phyloP scores from a whole-genome alignment of 2,113 vertebrate species.

The Campylorhamphus procurvoides region DNA sequence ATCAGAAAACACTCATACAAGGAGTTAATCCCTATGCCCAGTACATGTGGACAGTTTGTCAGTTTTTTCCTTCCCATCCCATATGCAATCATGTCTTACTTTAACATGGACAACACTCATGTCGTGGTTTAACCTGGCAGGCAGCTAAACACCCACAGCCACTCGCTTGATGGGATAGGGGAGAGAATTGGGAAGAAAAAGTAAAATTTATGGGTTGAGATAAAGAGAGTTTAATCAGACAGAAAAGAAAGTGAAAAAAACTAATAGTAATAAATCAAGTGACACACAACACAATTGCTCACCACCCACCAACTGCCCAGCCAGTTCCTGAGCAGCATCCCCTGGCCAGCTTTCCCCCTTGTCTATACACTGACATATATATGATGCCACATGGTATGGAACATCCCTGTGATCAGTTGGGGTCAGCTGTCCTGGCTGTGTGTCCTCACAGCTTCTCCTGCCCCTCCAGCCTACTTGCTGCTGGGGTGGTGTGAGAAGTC shows the following conservation, averaged over 20 bases:
- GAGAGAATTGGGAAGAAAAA: neutral
- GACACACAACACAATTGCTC: neutral
- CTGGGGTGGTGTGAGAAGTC: neutral
- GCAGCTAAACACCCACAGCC: neutral
- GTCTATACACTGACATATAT: neutral
- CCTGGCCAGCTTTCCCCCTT: neutral
- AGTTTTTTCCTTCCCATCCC: neutral
- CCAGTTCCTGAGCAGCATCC: neutral
- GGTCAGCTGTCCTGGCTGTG: neutral
- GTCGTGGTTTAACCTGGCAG: neutral
- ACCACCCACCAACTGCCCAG: neutral
- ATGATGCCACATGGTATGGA: neutral
- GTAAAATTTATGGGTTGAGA: neutral
- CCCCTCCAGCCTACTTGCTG: neutral
- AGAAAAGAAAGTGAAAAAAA: neutral
- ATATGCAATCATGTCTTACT: neutral
- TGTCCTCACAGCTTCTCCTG: neutral
- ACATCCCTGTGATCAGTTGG: accelerated
- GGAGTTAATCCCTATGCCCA: neutral
- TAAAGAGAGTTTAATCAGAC: neutral
- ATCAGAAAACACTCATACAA: neutral
- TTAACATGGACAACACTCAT: neutral
- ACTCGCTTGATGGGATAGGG: accelerated
- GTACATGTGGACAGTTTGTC: neutral
- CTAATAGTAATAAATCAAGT: neutral